Conservation (phyloP, 2,113 vertebrate genomes). For the Abramis brama region DNA sequence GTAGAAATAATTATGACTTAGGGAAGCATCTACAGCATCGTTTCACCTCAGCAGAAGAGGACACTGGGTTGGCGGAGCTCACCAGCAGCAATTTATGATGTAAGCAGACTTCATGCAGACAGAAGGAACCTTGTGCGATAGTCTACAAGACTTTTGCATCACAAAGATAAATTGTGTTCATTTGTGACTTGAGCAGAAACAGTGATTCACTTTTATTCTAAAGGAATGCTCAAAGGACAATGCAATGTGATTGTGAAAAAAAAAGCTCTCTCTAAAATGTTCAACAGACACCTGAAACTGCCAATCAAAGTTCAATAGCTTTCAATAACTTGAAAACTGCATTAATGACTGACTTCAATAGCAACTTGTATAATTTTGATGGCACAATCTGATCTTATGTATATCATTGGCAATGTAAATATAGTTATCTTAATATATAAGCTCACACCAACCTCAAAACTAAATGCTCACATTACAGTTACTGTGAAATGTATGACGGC, state of each 20-base stretch:
- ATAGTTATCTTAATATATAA: background rate
- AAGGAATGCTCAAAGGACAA: slow-evolving; percentile 4
- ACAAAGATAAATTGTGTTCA: background rate
- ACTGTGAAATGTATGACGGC: background rate
- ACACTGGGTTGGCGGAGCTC: background rate
- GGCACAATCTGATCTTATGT: background rate
- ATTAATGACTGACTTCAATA: background rate
- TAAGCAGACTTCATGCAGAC: background rate
- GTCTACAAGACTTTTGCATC: background rate
- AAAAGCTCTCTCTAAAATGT: background rate
- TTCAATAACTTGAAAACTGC: background rate
- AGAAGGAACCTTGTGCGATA: background rate
- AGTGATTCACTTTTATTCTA: background rate
- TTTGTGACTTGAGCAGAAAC: background rate
- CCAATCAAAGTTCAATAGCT: background rate
- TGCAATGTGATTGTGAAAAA: slow-evolving; percentile 11
- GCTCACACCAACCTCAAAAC: background rate
- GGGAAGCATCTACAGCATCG: slow-evolving; percentile 28
- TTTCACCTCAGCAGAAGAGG: slow-evolving; percentile 1
- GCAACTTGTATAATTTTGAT: background rate
- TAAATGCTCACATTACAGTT: background rate
- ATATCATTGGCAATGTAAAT: background rate
- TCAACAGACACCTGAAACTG: background rate
- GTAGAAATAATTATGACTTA: slow-evolving; percentile 24
- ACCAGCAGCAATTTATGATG: slow-evolving; percentile 10